Evolutionary conservation across 2,797 vertebrate genomes (phyloP).

Genomic region (Spinus pinus): DNA sequence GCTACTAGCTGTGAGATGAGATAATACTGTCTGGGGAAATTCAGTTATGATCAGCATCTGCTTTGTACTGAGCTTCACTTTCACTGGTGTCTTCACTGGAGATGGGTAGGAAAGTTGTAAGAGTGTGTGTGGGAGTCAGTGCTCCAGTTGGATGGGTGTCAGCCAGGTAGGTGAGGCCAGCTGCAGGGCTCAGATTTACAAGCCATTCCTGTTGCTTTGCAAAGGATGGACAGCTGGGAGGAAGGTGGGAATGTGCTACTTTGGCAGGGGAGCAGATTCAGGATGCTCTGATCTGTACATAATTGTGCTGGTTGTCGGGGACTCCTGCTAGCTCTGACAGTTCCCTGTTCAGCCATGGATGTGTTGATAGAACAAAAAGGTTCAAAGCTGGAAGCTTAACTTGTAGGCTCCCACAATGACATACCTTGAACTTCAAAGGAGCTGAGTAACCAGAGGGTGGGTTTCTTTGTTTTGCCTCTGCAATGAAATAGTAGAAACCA

Average conservation of each 20-base stretch:
- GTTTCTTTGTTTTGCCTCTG: not conserved
- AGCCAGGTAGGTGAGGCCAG: not conserved
- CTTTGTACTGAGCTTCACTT: conserved; percentile 12
- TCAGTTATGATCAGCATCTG: not conserved
- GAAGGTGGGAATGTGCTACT: not conserved
- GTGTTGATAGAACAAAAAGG: not conserved
- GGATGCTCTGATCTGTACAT: not conserved
- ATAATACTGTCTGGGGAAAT: not conserved
- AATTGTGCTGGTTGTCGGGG: not conserved
- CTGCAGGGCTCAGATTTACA: not conserved
- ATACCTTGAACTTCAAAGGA: not conserved
- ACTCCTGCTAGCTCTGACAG: not conserved
- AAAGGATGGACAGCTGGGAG: not conserved
- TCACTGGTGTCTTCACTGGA: not conserved
- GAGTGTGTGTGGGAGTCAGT: not conserved
- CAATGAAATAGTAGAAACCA: not conserved
- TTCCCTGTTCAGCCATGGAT: not conserved
- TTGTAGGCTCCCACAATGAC: not conserved
- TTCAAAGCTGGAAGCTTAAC: not conserved
- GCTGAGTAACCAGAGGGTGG: not conserved
- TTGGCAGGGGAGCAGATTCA: not conserved
- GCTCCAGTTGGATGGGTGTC: not conserved
- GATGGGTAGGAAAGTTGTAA: not conserved
- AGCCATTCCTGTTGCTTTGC: not conserved
- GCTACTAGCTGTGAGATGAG: conserved; percentile 21